A percentile compares a stretch with the other conserved stretches of the same genome.
phyloP scores from a whole-genome alignment of 1,140 invertebrate genomes.

The Caerostris extrusa region DNA sequence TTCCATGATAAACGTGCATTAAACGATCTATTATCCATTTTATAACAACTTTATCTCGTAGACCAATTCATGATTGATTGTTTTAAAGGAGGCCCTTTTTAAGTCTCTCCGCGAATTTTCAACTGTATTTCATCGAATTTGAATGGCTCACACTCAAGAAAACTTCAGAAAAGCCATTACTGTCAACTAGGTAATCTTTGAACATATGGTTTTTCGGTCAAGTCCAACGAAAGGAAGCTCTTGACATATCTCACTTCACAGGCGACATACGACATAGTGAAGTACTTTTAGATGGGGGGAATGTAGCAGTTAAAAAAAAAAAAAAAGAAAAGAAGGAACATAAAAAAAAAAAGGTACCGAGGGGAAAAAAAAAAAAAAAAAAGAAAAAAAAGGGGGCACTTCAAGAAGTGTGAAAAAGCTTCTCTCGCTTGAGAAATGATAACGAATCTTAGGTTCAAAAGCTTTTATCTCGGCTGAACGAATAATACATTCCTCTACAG shows the following conservation, averaged over 20 bases:
- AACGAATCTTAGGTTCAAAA: conserved; percentile 24
- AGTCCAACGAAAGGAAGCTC: not conserved
- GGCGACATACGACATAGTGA: not conserved
- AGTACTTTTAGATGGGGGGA: not conserved
- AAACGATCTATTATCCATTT: too few species aligned
- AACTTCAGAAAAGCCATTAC: not conserved
- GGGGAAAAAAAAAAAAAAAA: not conserved
- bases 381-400: not conserved
- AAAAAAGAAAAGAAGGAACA: not conserved
- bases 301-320: not conserved
- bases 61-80: too few species aligned
- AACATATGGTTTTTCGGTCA: not conserved
- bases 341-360: not conserved
- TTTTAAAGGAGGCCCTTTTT: too few species aligned
- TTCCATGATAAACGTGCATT: too few species aligned
- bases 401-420: conserved; percentile 9
- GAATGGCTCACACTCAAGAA: not conserved
- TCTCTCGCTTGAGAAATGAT: not conserved
- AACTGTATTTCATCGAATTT: not conserved
- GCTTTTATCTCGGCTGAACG: not conserved
- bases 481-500: not conserved
- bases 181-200: not conserved
- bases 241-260: not conserved
- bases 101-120: not conserved
- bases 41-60: too few species aligned